phyloP scores from a whole-genome alignment of 2,888 invertebrate species.

The Thymelicus acteon region DNA sequence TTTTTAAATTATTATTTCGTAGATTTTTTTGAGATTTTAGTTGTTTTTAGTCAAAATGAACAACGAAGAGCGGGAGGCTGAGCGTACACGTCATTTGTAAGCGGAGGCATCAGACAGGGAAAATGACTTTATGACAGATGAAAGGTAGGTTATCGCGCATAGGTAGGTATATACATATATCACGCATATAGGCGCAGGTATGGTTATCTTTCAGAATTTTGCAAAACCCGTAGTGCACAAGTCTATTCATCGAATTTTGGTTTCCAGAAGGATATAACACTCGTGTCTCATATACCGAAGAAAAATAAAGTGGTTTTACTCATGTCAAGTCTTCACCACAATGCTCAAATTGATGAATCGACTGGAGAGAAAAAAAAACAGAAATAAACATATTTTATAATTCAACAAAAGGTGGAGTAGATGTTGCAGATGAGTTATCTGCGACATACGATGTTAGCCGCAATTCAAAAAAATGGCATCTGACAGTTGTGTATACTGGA shows the following conservation, averaged over 20 bases:
- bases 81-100: too few relatives aligned
- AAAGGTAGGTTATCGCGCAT: too few relatives aligned
- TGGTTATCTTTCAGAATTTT: slow-evolving; percentile 34
- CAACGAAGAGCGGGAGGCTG: too few relatives aligned
- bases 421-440: slow-evolving; percentile 31
- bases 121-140: too few relatives aligned
- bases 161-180: too few relatives aligned
- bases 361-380: slow-evolving; percentile 28
- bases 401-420: slow-evolving; percentile 32
- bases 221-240: slow-evolving; percentile 25
- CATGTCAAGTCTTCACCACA: slow-evolving; percentile 24
- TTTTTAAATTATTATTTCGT: too few relatives aligned
- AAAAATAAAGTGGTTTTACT: slow-evolving; percentile 23
- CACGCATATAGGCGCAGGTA: too few relatives aligned
- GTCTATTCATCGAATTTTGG: slow-evolving; percentile 35
- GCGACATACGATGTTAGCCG: slow-evolving; percentile 31
- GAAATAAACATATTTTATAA: slow-evolving; percentile 37
- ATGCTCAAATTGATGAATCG: slow-evolving; percentile 9
- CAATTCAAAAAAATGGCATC: slow-evolving; percentile 35
- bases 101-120: too few relatives aligned
- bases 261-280: slow-evolving; percentile 38
- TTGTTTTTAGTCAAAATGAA: too few relatives aligned
- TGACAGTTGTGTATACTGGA: slow-evolving; percentile 31
- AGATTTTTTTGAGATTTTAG: too few relatives aligned
- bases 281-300: slow-evolving; percentile 39